Base-by-base conservation (phyloP, 2,113 vertebrate genomes). In the Ptychochromis oligacanthus region DNA sequence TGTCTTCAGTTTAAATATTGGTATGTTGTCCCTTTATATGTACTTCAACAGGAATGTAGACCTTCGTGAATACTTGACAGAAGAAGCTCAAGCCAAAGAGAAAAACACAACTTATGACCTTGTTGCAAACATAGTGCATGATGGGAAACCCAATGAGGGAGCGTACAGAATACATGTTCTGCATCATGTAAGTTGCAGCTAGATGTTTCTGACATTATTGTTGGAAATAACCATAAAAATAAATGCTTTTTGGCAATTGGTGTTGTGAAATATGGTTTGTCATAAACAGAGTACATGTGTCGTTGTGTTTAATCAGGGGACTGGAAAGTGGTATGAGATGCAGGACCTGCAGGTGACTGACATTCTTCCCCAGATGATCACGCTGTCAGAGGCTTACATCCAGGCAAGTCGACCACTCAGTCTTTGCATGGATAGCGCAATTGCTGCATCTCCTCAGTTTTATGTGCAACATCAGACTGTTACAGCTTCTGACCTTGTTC, bases 321-420 rank as follows among this genome's bases (percentile, higher is more conserved):
- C 98, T 0, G 98, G 98, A 18, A 99, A 99, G 93, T 99, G 98
- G 98, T 99, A 99, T 2, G 98, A 99, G 91, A 96, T 99, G 90
- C 98, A 99, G 85, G 98, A 99, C 89, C 95, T 99, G 77, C 98
- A 99, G 92, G 98, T 99, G 85, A 98, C 95, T 0, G 98, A 99
- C 91, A 99, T 99, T 85, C 93, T 99, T 46, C 98, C 98, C 0
- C 98, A 99, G 95, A 99, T 99, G 98, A 99, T 99, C 89, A 99
- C 98, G 0, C 94, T 99, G 20, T 99, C 98, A 0, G 98, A 99
- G 87, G 98, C 98, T 0, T 99, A 99, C 92, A 99, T 99, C 86
- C 98, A 99, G 98, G 98, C 96, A 91, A 84, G 89, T 87, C 26
- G 12, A 72, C 22, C 12, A 9, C 34, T 8, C 15, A 43, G 11